Conservation (phyloP, 2,797 vertebrate species). For the Scyliorhinus canicula region DNA sequence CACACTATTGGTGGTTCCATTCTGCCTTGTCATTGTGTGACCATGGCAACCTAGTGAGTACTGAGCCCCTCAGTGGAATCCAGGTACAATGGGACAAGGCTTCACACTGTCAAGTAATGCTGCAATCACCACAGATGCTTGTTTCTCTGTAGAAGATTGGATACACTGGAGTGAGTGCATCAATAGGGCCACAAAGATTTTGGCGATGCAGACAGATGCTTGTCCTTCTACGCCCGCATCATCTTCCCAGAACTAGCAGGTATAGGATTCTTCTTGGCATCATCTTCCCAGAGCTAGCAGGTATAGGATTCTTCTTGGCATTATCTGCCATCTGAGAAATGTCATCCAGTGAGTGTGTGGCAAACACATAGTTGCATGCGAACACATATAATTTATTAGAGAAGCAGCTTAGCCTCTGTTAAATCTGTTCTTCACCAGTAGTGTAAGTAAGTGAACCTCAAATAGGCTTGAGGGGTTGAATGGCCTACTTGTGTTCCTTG, state of each 20-base stretch:
- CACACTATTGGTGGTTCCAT: not conserved
- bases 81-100: not conserved
- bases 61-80: not conserved
- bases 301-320: no score
- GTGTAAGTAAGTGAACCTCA: not conserved
- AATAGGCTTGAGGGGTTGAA: not conserved
- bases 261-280: no score
- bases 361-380: not conserved
- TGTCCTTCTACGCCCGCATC: not conserved
- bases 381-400: not conserved
- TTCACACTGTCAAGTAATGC: not conserved
- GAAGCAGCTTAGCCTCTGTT: not conserved
- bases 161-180: not conserved
- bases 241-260: no score
- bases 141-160: not conserved
- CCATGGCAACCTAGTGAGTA: not conserved
- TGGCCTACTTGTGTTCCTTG: not conserved
- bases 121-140: not conserved
- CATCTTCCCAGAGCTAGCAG: no score
- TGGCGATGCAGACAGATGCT: no score
- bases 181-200: not conserved
- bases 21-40: not conserved
- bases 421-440: not conserved
- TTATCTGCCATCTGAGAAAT: not conserved
- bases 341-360: not conserved